Conservation (phyloP, 2,797 vertebrate species). For the Cyclopterus lumpus region DNA sequence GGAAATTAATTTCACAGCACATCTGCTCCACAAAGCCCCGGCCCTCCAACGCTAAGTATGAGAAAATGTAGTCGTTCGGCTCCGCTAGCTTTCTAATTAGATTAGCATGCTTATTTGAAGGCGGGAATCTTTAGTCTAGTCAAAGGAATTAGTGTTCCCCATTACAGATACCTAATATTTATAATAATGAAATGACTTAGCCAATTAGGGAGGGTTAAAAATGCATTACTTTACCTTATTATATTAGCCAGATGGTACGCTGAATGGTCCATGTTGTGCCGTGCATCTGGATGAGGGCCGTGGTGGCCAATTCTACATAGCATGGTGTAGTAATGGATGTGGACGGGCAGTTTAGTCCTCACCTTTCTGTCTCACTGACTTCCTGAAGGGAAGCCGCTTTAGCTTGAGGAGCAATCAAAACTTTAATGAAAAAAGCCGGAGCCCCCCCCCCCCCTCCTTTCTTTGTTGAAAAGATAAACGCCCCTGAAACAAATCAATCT, state of each 20-base stretch:
- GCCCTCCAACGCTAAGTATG: slow-evolving; percentile 98
- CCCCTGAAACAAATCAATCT: slow-evolving; percentile 81
- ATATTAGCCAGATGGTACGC: slow-evolving; percentile 90
- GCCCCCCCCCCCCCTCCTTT: slow-evolving; percentile 42
- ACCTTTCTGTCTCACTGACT: slow-evolving; percentile 57
- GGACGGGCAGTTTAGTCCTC: slow-evolving; percentile 59
- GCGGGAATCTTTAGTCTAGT: slow-evolving; percentile 92
- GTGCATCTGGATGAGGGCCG: slow-evolving; percentile 87
- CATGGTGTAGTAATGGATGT: slow-evolving; percentile 70
- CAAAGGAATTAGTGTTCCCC: slow-evolving; percentile 93
- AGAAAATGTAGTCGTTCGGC: slow-evolving; percentile 97
- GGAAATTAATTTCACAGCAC: slow-evolving; percentile 99
- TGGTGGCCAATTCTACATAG: slow-evolving; percentile 78
- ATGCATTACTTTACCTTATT: slow-evolving; percentile 93
- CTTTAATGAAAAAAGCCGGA: slow-evolving; percentile 70
- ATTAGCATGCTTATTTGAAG: slow-evolving; percentile 96
- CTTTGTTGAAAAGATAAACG: slow-evolving; percentile 75
- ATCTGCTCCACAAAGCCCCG: slow-evolving; percentile 96
- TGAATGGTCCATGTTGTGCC: slow-evolving; percentile 80
- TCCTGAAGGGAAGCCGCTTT: slow-evolving; percentile 66
- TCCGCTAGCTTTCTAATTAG: slow-evolving; percentile 98
- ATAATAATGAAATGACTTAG: slow-evolving; percentile 95
- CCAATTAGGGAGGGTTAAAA: slow-evolving; percentile 98
- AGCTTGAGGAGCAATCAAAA: slow-evolving; percentile 76
- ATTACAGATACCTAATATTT: slow-evolving; percentile 96